Conservation (phyloP, 2,888 invertebrate genomes). For the Clostera curtula region DNA sequence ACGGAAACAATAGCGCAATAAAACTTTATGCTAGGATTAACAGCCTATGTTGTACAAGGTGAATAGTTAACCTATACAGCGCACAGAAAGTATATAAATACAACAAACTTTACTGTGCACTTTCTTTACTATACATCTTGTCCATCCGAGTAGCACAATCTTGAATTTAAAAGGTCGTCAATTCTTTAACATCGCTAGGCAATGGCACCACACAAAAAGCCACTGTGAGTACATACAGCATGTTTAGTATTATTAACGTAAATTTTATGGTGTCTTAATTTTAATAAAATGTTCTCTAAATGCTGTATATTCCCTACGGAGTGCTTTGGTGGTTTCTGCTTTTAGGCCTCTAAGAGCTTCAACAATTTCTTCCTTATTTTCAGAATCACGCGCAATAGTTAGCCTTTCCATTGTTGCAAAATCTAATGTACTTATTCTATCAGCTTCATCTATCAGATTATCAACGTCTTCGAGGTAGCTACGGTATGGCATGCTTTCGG, state of each 20-base stretch:
- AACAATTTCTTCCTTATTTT: conserved; percentile 46
- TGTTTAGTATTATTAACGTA: conserved; percentile 23
- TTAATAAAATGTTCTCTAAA: conserved; percentile 53
- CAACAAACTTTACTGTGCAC: too few relatives aligned
- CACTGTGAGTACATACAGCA: too few relatives aligned
- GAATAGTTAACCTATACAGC: too few relatives aligned
- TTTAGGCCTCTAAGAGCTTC: conserved; percentile 50
- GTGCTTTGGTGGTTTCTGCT: conserved; percentile 53
- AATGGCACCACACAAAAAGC: too few relatives aligned
- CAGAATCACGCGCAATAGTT: conserved; percentile 42
- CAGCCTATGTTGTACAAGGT: too few relatives aligned
- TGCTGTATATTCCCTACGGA: conserved; percentile 51
- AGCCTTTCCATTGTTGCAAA: conserved; percentile 58
- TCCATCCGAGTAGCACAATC: too few relatives aligned
- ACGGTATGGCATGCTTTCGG: conserved; percentile 42
- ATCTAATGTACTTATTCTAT: conserved; percentile 59
- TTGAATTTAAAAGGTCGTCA: too few relatives aligned
- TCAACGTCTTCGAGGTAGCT: conserved; percentile 47
- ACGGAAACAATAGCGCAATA: too few relatives aligned
- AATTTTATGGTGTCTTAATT: conserved; percentile 22
- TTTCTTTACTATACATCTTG: too few relatives aligned
- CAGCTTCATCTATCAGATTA: conserved; percentile 50
- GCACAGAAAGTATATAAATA: too few relatives aligned
- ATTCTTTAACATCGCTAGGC: too few relatives aligned
- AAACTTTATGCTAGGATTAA: too few relatives aligned